phyloP scores from a whole-genome alignment of 2,797 vertebrate species.

The Malurus splendens region DNA sequence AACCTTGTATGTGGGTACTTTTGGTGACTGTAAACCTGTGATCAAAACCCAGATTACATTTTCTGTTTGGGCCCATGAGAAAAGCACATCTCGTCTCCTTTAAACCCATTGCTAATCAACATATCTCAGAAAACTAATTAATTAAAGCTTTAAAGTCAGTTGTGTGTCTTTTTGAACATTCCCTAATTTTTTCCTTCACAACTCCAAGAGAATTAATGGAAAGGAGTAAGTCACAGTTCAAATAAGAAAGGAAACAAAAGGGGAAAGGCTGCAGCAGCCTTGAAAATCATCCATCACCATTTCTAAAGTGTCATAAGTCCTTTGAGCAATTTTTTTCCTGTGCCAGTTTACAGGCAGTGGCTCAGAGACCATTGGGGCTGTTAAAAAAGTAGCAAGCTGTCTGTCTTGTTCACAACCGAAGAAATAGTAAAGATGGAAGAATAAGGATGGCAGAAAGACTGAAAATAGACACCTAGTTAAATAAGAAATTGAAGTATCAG shows the following conservation, averaged over 20 bases:
- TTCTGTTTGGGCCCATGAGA: background rate
- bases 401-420: background rate
- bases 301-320: slow-evolving; percentile 10
- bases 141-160: background rate
- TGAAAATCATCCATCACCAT: slow-evolving; percentile 7
- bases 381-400: background rate
- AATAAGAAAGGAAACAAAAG: background rate
- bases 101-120: background rate
- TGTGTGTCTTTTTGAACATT: background rate
- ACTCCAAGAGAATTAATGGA: background rate
- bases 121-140: background rate
- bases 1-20: background rate
- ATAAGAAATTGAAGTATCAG: background rate
- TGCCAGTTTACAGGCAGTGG: background rate
- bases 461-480: background rate
- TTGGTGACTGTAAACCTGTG: background rate
- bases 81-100: background rate
- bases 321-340: background rate
- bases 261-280: background rate
- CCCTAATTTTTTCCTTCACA: background rate
- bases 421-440: background rate
- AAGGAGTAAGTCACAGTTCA: background rate
- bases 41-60: background rate
- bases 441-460: background rate
- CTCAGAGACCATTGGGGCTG: background rate